Percentiles rank a stretch among this genome's conserved stretches.
Conservation (phyloP, 2,888 invertebrate genomes). For the Diachrysia chrysitis region DNA sequence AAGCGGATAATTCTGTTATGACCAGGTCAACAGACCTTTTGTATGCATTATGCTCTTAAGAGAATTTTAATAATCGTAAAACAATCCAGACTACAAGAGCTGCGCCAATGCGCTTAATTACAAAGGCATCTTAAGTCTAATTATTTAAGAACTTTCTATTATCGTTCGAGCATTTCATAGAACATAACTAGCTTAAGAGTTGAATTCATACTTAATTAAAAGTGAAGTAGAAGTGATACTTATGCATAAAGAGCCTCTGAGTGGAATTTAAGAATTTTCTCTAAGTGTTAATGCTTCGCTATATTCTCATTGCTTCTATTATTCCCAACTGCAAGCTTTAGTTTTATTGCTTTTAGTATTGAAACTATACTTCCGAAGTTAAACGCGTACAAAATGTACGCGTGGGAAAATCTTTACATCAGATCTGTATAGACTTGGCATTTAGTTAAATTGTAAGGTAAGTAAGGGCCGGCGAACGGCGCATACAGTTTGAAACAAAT, state of each 20-base stretch:
- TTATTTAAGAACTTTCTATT: slow-evolving; percentile 5
- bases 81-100: slow-evolving; percentile 32
- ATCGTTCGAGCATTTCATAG: not conserved
- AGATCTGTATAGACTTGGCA: slow-evolving; percentile 24
- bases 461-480: slow-evolving; percentile 22
- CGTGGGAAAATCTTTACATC: slow-evolving; percentile 42
- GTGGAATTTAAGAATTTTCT: not conserved
- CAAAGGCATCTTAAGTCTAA: slow-evolving; percentile 6
- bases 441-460: slow-evolving; percentile 33
- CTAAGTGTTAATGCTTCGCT: not conserved
- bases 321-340: not conserved
- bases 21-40: slow-evolving; percentile 65
- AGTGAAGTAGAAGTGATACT: not conserved
- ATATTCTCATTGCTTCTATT: not conserved
- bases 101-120: slow-evolving; percentile 30
- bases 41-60: slow-evolving; percentile 48
- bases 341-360: not conserved
- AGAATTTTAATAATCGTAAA: slow-evolving; percentile 56
- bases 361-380: not conserved
- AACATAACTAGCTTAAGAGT: not conserved
- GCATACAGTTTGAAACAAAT: slow-evolving; percentile 35
- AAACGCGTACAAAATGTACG: not conserved
- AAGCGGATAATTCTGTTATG: slow-evolving; percentile 62
- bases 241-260: not conserved
- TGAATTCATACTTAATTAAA: not conserved